Base-by-base conservation (phyloP, 2,113 vertebrate species). In the Cariama cristata region DNA sequence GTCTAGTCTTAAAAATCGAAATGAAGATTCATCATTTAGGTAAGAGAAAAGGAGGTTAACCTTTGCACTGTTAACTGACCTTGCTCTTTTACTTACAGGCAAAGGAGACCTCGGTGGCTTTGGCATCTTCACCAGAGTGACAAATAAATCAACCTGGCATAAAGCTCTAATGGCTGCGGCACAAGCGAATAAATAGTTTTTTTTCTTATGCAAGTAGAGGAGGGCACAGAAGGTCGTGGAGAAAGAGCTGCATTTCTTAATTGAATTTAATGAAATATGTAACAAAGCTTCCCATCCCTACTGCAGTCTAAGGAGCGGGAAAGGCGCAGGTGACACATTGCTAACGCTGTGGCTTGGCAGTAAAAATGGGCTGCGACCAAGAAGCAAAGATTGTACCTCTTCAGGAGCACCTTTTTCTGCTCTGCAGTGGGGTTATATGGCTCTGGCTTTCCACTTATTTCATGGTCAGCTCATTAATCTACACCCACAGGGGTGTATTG, bases 231-330 rank as follows among this genome's bases (percentile, higher is more conserved):
- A 55, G 35, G 55, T 81, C 16, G 4, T 49, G 86, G 86, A 97
- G 56, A 92, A 95, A 97, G 79, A 89, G 77, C 17, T 93, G 74
- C 90, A 94, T 95, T 98, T 97, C 95, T 97, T 97, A 98, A 98
- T 87, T 97, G 93, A 93, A 81, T 94, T 96, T 88, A 90, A 96
- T 94, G 86, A 97, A 97, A 93, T 84, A 96, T 16, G 38, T 59
- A 93, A 80, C 22, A 87, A 97, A 96, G 66, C 75, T 95, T 91
- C 35, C 74, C 38, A 53, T 44, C 47, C 67, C 74, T 87, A 85
- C 79, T 35, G 75, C 40, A 75, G 60, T 45, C 20, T 52, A 55
- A 66, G 92, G 90, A 93, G 8, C 22, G 23, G 50, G 60, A 40
- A 87, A 86, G 55, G 55, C 67, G 22, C 75, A 77, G 80, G n/a